A percentile compares a stretch with the other conserved stretches of the same genome.
Evolutionary conservation across 2,113 vertebrate species (phyloP).

Genomic region (Myxocyprinus asiaticus): DNA sequence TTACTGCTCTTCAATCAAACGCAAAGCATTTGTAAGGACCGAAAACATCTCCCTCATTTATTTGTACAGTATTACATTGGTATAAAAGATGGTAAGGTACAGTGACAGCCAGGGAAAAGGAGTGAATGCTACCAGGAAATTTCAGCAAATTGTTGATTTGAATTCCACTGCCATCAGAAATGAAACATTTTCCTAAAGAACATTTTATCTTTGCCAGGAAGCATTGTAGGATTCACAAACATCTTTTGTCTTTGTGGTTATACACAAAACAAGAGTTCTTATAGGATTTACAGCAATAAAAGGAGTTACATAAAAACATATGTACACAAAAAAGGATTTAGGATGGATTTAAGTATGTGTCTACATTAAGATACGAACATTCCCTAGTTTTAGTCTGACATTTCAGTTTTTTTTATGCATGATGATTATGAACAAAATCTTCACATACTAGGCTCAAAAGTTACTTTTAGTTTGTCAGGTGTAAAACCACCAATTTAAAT

Average conservation of each 20-base stretch:
- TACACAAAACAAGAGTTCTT: not conserved
- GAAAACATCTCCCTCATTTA: conserved; percentile 62
- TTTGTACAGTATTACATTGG: conserved; percentile 64
- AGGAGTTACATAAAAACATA: not conserved
- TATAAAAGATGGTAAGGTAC: conserved; percentile 57
- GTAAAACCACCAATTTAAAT: conserved; percentile 42
- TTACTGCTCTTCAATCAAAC: not conserved
- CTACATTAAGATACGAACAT: not conserved
- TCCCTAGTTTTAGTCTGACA: not conserved
- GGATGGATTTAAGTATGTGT: not conserved
- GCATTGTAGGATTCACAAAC: conserved; percentile 3
- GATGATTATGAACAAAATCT: not conserved
- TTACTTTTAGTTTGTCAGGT: conserved; percentile 28
- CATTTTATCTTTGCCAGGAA: conserved; percentile 19
- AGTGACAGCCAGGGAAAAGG: conserved; percentile 50
- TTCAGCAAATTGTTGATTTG: conserved; percentile 60
- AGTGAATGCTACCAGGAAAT: conserved; percentile 61
- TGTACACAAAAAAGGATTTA: not conserved
- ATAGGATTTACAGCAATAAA: conserved; percentile 19
- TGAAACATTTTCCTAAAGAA: conserved; percentile 4
- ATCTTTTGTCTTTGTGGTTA: not conserved
- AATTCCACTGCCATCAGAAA: conserved; percentile 23
- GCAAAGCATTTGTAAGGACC: not conserved
- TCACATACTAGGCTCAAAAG: not conserved
- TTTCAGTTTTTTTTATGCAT: conserved; percentile 11